phyloP scores from a whole-genome alignment of 2,797 vertebrate species.

The Amblyraja radiata region DNA sequence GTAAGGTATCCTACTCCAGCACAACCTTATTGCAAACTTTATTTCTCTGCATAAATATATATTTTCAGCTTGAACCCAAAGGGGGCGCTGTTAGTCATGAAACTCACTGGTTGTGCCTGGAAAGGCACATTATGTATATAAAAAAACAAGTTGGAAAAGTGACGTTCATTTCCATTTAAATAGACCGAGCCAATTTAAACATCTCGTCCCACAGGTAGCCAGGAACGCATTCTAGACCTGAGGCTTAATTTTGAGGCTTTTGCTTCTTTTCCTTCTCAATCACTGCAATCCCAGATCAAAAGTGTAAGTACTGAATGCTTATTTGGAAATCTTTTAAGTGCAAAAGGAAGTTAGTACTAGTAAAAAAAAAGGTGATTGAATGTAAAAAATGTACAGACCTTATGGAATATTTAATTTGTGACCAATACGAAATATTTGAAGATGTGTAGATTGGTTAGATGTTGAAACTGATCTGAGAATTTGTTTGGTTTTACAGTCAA shows the following conservation, averaged over 20 bases:
- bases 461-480: background rate
- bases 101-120: background rate
- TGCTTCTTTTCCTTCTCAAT: background rate
- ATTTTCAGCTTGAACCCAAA: background rate
- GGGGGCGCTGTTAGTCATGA: background rate
- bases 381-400: background rate
- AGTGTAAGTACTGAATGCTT: background rate
- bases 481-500: background rate
- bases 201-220: slow-evolving; percentile 1
- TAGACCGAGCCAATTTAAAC: slow-evolving; percentile 20
- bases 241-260: slow-evolving; percentile 17
- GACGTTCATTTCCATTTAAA: slow-evolving; percentile 9
- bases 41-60: background rate
- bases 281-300: background rate
- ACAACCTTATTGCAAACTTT: background rate
- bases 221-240: background rate
- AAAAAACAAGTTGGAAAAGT: background rate
- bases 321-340: slow-evolving; percentile 11
- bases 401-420: background rate
- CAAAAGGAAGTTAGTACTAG: background rate
- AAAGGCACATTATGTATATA: background rate
- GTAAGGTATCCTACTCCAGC: background rate
- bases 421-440: background rate
- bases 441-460: background rate
- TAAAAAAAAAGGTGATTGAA: background rate